A percentile compares a stretch with the other conserved stretches of the same genome.
Conservation (phyloP, 2,797 vertebrate genomes). For the Sebastiscus tertius region DNA sequence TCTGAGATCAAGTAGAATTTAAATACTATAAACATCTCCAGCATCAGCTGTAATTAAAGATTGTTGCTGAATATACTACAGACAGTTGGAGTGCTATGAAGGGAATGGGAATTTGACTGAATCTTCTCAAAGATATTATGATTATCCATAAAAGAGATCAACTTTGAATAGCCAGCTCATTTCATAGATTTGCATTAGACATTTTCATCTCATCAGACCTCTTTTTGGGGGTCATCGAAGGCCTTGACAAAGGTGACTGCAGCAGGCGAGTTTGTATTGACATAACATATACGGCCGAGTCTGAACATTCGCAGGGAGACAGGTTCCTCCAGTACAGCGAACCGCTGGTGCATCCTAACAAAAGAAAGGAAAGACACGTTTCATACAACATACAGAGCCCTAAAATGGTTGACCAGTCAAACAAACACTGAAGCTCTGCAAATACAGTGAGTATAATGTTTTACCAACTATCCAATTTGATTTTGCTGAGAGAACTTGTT, state of each 20-base stretch:
- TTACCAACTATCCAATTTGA: too few species aligned
- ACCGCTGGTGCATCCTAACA: constrained; percentile 84
- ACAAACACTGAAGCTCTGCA: not conserved
- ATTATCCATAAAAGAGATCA: not conserved
- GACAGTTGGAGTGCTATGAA: not conserved
- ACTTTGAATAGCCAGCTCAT: not conserved
- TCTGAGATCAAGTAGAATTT: too few species aligned
- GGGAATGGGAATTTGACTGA: not conserved
- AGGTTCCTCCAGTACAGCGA: constrained; percentile 89
- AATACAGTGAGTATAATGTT: not conserved
- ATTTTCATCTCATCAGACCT: constrained; percentile 49
- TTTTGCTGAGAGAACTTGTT: too few species aligned
- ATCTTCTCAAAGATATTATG: too few species aligned
- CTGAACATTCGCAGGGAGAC: constrained; percentile 91
- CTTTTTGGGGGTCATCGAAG: constrained; percentile 84
- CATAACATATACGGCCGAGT: constrained; percentile 90
- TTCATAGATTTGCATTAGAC: not conserved
- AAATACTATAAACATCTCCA: not conserved
- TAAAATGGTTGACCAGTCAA: not conserved
- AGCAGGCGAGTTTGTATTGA: constrained; percentile 85
- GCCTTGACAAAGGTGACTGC: constrained; percentile 85
- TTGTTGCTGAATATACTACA: not conserved
- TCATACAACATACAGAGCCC: not conserved
- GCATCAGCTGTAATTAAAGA: not conserved
- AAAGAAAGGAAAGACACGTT: not conserved